Evolutionary conservation across 2,888 invertebrate genomes (phyloP), one percentile per base, ranked within the genome.

Genomic region (Pristionchus maxplancki): DNA sequence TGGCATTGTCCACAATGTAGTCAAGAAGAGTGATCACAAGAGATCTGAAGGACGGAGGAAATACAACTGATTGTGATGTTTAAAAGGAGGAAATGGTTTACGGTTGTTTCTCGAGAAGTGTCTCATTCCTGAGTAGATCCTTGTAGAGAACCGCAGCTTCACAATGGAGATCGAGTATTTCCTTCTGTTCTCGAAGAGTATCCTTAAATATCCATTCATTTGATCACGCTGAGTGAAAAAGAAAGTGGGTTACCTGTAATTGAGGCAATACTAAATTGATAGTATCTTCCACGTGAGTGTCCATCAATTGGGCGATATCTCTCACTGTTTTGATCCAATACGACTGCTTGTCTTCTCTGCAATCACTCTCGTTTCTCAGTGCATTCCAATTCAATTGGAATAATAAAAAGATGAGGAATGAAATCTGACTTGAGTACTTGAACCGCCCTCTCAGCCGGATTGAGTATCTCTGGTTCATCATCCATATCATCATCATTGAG

Each of bases 71-170:
- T 40, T 64, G 50, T 50, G 13, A 50, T 9, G 50, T 1, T 50
- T 50, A 0, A 50, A 50, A 24, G 28, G 20, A 31, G 82, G n/a
- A 34, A 50, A 9, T 53, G 58, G 89, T 91, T 90, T 34, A 92
- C 92, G 90, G 91, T 89, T 91, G 90, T 44, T 90, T 90, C n/a
- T 89, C 89, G 15, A 90, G 87, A 11, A 91, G 86, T n/a, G 83
- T 81, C 17, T 91, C 90, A 87, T 93, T 92, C 71, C 91, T 92
- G 44, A 94, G 90, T 28, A 93, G 90, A 28, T 91, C 91, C 85
- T 93, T 93, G 89, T 90, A 94, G 37, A 93, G 91, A n/a, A 93
- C 93, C 13, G 93, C 93, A 20, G 93, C 92, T 88, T 94, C 94
- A 85, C 94, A 94, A 71, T 94, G 94, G 8, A 94, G 83, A 88